A percentile compares a stretch with the other conserved stretches of the same genome.
phyloP scores from a whole-genome alignment of 2,888 invertebrate species.

The Pandemis corylana region DNA sequence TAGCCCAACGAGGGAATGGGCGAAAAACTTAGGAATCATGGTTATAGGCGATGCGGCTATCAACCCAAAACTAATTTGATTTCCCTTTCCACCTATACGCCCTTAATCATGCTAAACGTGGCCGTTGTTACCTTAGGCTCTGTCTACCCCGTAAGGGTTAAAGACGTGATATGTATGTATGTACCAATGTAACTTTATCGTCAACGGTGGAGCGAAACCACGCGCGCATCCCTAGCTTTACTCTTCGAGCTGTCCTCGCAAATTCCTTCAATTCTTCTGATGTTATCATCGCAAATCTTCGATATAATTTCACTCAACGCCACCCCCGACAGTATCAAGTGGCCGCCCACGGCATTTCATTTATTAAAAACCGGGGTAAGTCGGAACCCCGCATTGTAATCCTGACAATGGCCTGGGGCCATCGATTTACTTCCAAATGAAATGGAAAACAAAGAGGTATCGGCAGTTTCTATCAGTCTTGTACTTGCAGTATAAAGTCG shows the following conservation, averaged over 20 bases:
- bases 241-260: not conserved
- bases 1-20: no score
- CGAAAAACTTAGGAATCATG: no score
- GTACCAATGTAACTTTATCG: no score
- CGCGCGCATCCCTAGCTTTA: no score
- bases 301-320: conserved; percentile 3
- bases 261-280: not conserved
- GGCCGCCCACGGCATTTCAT: conserved; percentile 51
- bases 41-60: no score
- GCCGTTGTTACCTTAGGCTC: no score
- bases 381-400: conserved; percentile 58
- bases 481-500: not conserved
- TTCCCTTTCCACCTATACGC: no score
- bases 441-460: conserved; percentile 77
- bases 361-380: conserved; percentile 68
- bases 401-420: conserved; percentile 67
- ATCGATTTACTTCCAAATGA: conserved; percentile 77
- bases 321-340: conserved; percentile 32
- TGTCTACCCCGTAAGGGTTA: no score
- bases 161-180: no score
- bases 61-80: no score
- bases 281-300: conserved; percentile 7
- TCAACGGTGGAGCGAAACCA: no score
- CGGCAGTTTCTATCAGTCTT: conserved; percentile 55
- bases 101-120: no score